Conservation (phyloP, 2,113 vertebrate genomes). For the Podocnemis expansa region DNA sequence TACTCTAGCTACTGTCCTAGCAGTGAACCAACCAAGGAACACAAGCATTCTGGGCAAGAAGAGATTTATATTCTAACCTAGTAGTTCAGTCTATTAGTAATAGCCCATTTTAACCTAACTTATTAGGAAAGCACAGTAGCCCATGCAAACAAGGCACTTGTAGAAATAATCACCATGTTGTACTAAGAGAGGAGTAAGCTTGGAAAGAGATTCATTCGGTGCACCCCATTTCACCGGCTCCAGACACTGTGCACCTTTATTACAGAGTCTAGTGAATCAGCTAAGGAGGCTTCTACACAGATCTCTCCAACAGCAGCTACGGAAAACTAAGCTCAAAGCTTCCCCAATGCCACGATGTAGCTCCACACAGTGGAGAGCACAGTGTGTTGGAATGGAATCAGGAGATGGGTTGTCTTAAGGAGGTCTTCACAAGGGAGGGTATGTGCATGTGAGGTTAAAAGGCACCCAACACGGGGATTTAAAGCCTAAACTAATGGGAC, state of each 20-base stretch:
- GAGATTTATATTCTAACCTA: conserved; percentile 14
- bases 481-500: neutral
- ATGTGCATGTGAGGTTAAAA: neutral
- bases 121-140: conserved; percentile 33
- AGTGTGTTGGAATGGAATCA: no score
- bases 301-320: neutral
- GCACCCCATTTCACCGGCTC: neutral
- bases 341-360: neutral
- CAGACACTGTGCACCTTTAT: neutral
- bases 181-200: neutral
- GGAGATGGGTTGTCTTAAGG: neutral
- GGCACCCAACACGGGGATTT: neutral
- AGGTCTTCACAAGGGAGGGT: no score
- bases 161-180: conserved; percentile 44
- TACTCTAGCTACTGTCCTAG: neutral
- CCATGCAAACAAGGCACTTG: conserved; percentile 41
- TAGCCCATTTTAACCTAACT: conserved; percentile 22
- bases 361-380: no score
- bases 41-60: neutral
- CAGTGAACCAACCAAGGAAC: neutral
- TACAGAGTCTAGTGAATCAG: neutral
- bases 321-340: neutral
- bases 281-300: neutral
- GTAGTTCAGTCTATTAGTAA: conserved; percentile 20
- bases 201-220: neutral